Conservation (phyloP, 92 coral and sea anemone species). For the Umimayanthus kanabou region DNA sequence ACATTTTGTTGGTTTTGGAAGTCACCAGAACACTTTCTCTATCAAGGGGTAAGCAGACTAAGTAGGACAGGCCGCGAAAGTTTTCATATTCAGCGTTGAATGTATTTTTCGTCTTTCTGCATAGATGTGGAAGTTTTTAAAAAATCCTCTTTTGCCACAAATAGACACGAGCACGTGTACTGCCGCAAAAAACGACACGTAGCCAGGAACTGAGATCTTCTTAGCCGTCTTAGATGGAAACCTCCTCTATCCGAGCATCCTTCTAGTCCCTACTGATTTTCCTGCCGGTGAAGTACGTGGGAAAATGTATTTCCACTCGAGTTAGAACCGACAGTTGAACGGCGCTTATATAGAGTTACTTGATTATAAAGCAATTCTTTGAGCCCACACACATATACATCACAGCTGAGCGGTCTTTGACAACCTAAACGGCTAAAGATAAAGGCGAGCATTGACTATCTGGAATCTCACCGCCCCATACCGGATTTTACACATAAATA, state of each 20-base stretch:
- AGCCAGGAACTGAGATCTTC: background rate
- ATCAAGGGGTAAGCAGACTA: background rate
- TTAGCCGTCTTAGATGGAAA: background rate
- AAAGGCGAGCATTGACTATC: background rate
- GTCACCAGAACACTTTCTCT: background rate
- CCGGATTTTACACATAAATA: slow-evolving; percentile 20
- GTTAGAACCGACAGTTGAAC: background rate
- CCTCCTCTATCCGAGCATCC: background rate
- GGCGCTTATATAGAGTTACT: no score
- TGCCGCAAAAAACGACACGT: background rate
- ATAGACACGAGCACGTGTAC: background rate
- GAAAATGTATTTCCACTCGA: background rate
- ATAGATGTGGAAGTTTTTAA: background rate
- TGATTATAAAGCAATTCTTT: background rate
- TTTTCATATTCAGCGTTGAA: background rate
- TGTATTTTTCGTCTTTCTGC: background rate
- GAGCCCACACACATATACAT: slow-evolving; percentile 6
- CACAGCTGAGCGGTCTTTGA: background rate
- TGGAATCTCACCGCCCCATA: background rate
- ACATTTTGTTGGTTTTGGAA: background rate
- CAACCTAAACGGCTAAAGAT: background rate
- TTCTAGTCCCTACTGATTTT: no score
- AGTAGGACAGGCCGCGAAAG: background rate
- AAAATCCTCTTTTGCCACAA: no score
- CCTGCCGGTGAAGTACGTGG: background rate